phyloP scores from a whole-genome alignment of 2,113 vertebrate species.

The Cryptotis parvus region DNA sequence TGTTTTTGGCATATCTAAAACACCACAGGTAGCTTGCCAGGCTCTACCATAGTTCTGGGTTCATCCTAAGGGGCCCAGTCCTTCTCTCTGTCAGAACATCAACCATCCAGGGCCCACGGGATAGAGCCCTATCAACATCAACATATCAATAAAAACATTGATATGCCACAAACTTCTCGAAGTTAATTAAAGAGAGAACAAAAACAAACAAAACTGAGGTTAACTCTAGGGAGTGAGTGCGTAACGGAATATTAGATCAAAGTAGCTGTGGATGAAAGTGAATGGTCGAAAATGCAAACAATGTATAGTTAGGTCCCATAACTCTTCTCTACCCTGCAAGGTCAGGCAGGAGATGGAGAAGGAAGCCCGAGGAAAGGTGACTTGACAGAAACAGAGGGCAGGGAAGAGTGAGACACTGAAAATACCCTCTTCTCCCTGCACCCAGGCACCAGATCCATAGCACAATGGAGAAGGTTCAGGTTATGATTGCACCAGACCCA shows the following conservation, averaged over 20 bases:
- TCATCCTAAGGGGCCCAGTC: too few relatives aligned
- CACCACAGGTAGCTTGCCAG: too few relatives aligned
- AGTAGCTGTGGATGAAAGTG: background rate
- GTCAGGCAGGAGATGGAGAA: background rate
- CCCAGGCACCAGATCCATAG: background rate
- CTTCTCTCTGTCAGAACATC: too few relatives aligned
- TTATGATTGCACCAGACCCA: too few relatives aligned
- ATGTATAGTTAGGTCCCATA: background rate
- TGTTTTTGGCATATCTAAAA: too few relatives aligned
- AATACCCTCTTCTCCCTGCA: background rate
- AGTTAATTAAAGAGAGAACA: background rate
- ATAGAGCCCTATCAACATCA: too few relatives aligned
- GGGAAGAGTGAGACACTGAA: background rate
- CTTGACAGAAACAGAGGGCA: background rate
- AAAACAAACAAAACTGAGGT: background rate
- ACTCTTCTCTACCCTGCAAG: background rate
- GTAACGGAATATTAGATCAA: background rate
- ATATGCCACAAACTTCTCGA: conserved; percentile 12
- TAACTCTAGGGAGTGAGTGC: background rate
- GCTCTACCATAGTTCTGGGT: too few relatives aligned
- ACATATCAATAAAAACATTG: too few relatives aligned
- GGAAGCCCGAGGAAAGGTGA: background rate
- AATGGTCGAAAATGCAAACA: background rate
- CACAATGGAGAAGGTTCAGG: too few relatives aligned
- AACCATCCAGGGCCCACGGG: too few relatives aligned